Evolutionary conservation across 2,113 vertebrate genomes (phyloP).

Genomic region (Zeus faber): DNA sequence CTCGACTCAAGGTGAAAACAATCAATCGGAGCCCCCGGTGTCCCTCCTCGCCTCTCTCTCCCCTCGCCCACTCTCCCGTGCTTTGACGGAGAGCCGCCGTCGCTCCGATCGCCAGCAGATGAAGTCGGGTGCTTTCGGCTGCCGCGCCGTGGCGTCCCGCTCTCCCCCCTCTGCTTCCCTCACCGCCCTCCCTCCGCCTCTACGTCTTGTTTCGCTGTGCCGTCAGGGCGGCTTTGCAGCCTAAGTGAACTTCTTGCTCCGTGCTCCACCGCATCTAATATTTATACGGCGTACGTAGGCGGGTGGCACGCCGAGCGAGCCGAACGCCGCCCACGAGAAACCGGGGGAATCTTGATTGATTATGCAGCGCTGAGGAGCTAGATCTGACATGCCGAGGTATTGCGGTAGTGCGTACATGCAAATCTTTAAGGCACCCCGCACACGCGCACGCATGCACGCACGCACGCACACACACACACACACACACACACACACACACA

Average conservation of each 20-base stretch:
- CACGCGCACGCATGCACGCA: no score
- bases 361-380: constrained; percentile 26
- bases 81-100: no score
- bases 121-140: no score
- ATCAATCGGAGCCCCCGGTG: constrained; percentile 6
- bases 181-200: not conserved
- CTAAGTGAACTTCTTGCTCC: constrained; percentile 22
- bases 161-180: no score
- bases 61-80: not conserved
- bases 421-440: no score
- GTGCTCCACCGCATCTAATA: constrained; percentile 33
- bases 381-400: constrained; percentile 25
- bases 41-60: not conserved
- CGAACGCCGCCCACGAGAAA: constrained; percentile 10
- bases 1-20: constrained; percentile 27
- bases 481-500: no score
- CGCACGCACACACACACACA: no score
- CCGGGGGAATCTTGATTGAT: constrained; percentile 25
- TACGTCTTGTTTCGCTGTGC: constrained; percentile 11
- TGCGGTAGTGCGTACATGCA: not conserved
- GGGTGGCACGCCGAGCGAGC: constrained; percentile 22
- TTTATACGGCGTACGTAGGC: constrained; percentile 35
- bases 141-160: no score
- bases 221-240: constrained; percentile 23
- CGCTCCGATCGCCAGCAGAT: no score